Evolutionary conservation across 2,113 vertebrate genomes (phyloP), one percentile per base, ranked within the genome.

Genomic region (Pampusana beccarii): DNA sequence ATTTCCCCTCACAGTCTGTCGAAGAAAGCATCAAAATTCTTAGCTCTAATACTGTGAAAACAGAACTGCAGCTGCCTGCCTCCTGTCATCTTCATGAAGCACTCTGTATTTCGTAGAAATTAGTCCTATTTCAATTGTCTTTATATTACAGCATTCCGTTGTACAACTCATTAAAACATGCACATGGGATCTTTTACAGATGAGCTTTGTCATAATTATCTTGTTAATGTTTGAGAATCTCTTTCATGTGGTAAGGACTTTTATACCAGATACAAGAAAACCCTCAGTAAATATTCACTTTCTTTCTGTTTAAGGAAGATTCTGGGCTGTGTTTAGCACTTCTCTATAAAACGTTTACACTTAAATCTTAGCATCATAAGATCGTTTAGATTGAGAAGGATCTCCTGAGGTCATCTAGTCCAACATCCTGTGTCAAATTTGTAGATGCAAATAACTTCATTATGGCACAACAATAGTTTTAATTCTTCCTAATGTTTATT

Each of bases 171-270:
- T 97, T 97, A 96, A 96, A 97, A 93, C 75, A n/a, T 84, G 78
- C 89, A 94, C 84, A 78, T 95, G 93, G 96, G 97, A 97, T 93
- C 90, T 96, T 95, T 95, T 96, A 87, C 94, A 95, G 94, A 96
- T 97, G 94, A 97, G 72, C 84, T 97, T 92, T 90, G 71, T 96
- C 48, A 23, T 87, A 93, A 96, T 94, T 93, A 42, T 50, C 91
- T 75, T 74, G 86, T 96, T 92, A 75, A 18, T 38, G 62, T 71
- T 95, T 96, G 83, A 88, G 92, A 57, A 89, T 73, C 53, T 84
- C 75, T 95, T 80, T 97, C 91, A 94, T 95, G 92, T 96, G 93
- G 89, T 93, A 91, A 91, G 83, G 92, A 91, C 56, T 96, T 96
- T 92, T 90, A 87, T 81, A 89, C 78, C 5, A 40, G 72, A 80